These are phyloP conservation scores for Rutilus rutilus DNA, from an alignment of 2,113 vertebrate genomes.

Conservation along the genomic window DNA sequence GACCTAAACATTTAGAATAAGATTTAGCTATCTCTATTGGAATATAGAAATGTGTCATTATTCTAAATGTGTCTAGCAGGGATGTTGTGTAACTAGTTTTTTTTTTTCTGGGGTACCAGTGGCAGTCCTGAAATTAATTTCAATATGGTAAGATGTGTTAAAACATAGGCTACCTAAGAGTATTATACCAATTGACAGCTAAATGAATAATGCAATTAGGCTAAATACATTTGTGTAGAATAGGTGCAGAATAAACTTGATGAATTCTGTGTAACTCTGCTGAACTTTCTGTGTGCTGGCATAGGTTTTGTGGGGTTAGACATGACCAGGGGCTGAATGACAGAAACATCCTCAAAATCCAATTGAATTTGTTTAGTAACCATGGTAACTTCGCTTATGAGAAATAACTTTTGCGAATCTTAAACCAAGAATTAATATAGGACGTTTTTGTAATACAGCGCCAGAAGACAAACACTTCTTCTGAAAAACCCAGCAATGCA, in stretches of 20 bases:
- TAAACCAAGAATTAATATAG: no score
- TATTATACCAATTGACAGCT: not conserved
- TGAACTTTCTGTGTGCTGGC: not conserved
- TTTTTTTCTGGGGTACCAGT: conserved; percentile 3
- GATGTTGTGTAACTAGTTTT: not conserved
- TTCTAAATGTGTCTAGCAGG: not conserved
- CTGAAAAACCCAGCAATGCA: not conserved
- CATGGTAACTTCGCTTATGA: no score
- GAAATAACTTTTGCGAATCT: no score
- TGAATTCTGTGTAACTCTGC: not conserved
- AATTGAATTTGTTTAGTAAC: no score
- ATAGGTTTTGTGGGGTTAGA: conserved; percentile 7
- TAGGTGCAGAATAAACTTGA: not conserved
- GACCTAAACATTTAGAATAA: not conserved
- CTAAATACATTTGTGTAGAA: no score
- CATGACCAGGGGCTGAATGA: not conserved
- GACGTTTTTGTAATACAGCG: no score
- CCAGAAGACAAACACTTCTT: not conserved
- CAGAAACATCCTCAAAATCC: no score
- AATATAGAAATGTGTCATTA: not conserved
- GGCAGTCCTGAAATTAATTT: not conserved
- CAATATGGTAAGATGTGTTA: not conserved
- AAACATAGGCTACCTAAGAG: not conserved
- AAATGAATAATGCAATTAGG: not conserved
- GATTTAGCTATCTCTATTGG: not conserved